Evolutionary conservation across 2,113 vertebrate species (phyloP), one percentile per base, ranked within the genome.

Genomic region (Gallinago paraguaiae): DNA sequence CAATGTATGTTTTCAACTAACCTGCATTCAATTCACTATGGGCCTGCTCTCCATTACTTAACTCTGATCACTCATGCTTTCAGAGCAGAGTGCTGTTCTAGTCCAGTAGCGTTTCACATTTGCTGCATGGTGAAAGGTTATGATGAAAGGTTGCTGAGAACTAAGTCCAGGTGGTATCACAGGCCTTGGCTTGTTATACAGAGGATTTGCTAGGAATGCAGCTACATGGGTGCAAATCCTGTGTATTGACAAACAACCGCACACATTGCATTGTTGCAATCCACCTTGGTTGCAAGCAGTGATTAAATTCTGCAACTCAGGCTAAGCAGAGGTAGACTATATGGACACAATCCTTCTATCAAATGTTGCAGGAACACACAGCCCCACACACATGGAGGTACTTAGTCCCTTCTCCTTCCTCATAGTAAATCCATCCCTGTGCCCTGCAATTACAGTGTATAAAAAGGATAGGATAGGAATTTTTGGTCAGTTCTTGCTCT

Each of bases 131-230:
- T 65, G 63, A 88, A 86, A 92, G 25, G 35, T 64, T 72, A 64
- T 22, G 51, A 61, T 71, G 57, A 80, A 83, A 56, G 20, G 39
- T 20, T 90, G 33, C 54, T 30, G 43, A 93, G 63, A 69, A 60
- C 53, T 59, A 60, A 88, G 54, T 50, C 86, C 60, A 80, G 35
- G 54, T 23, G 27, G 28, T 56, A 35, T 86, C 76, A 61, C 59
- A 92, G 50, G 30, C 59, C 33, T 92, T 90, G 33, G 25, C 35
- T 83, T 10, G 4, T 83, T 48, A 59, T 4, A 69, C 28, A 65
- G 59, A 51, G 82, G 80, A 95, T 92, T 93, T 92, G 59, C 71
- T 31, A 69, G 69, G 84, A 89, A 81, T 61, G 56, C 60, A 70
- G 45, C 50, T 46, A 68, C 77, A 65, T 25, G 23, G 59, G 45